Conservation (phyloP, 2,888 invertebrate genomes). For the Barypeithes pellucidus region DNA sequence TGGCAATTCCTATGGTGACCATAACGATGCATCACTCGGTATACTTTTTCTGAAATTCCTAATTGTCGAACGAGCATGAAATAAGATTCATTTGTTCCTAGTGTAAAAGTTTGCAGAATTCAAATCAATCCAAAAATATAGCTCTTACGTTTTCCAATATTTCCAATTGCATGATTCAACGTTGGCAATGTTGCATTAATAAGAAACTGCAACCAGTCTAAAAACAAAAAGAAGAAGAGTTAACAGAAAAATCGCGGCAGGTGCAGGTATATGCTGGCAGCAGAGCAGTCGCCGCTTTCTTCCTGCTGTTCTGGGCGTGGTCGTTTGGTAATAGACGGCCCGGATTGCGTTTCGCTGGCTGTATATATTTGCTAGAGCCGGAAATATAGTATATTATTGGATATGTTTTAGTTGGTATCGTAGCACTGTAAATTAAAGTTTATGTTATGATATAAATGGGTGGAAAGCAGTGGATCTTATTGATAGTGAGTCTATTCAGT, state of each 20-base stretch:
- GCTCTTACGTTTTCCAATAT: background rate
- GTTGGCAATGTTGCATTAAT: constrained; percentile 27
- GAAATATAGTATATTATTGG: constrained; percentile 46
- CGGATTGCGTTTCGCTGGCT: constrained; percentile 50
- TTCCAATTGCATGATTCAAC: background rate
- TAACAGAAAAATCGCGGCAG: constrained; percentile 45
- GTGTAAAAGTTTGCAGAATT: no score
- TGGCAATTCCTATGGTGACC: no score
- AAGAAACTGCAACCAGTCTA: constrained; percentile 23
- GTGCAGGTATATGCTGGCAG: constrained; percentile 54
- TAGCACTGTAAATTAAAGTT: constrained; percentile 31
- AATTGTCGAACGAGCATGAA: no score
- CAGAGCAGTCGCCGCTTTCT: constrained; percentile 49
- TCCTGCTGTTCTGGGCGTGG: constrained; percentile 55
- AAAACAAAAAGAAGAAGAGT: constrained; percentile 33
- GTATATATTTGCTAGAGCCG: constrained; percentile 51
- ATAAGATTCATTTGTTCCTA: no score
- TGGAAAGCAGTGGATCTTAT: background rate
- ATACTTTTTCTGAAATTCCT: no score
- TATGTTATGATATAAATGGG: constrained; percentile 17
- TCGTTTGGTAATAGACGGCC: constrained; percentile 49
- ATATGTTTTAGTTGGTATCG: constrained; percentile 42
- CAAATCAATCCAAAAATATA: no score
- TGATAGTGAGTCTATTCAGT: background rate
- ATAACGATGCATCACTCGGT: no score